A percentile compares a stretch with the other conserved stretches of the same genome.
Evolutionary conservation across 37 sponge, comb jelly and placozoan species (phyloP).

Genomic region (Cliona cf. orientalis): DNA sequence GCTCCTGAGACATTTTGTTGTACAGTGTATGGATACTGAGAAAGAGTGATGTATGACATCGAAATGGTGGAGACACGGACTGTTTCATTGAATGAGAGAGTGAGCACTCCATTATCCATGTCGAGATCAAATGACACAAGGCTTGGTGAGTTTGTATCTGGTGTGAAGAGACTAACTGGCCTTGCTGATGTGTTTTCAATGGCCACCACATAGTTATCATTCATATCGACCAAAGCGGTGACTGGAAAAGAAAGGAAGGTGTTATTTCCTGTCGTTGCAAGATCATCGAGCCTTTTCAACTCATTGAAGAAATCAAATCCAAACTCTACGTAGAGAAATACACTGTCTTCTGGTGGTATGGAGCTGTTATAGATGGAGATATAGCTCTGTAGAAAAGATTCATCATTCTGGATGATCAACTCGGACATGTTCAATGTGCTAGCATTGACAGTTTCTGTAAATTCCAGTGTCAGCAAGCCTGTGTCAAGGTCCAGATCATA

Average conservation of each 20-base stretch:
- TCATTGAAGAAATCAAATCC: constrained; percentile 71
- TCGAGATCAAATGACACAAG: constrained; percentile 75
- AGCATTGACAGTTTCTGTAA: constrained; percentile 87
- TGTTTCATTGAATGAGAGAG: constrained; percentile 80
- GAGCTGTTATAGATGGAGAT: constrained; percentile 69
- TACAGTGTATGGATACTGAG: constrained; percentile 20
- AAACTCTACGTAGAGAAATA: constrained; percentile 61
- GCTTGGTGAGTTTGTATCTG: constrained; percentile 71
- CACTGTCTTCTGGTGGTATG: constrained; percentile 23
- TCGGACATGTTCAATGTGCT: constrained; percentile 52
- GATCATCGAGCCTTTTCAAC: constrained; percentile 58
- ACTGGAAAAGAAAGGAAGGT: constrained; percentile 75
- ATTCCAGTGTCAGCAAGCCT: constrained; percentile 71
- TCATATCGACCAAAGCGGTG: constrained; percentile 79
- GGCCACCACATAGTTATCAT: constrained; percentile 57
- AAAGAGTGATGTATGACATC: constrained; percentile 50
- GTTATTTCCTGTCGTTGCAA: constrained; percentile 50
- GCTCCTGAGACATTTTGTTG: not conserved
- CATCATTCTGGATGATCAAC: constrained; percentile 64
- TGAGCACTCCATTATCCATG: constrained; percentile 74
- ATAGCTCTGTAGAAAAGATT: constrained; percentile 1
- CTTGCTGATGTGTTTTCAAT: constrained; percentile 45
- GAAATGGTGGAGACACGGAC: constrained; percentile 76
- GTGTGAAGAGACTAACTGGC: constrained; percentile 49
- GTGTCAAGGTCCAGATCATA: constrained; percentile 81